Conservation (phyloP, 2,888 invertebrate genomes). For the Acrobasis suavella region DNA sequence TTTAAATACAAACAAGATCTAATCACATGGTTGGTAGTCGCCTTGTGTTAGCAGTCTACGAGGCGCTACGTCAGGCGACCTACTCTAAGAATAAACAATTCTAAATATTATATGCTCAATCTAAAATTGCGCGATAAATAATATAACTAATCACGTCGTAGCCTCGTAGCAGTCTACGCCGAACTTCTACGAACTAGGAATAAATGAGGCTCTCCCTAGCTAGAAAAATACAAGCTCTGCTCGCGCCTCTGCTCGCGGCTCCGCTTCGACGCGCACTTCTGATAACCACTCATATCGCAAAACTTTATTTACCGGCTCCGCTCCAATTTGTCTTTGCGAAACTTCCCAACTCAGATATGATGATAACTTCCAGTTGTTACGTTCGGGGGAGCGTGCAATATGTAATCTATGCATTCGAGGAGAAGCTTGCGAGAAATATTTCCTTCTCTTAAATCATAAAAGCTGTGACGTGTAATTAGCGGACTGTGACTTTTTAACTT, state of each 20-base stretch:
- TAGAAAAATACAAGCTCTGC: conserved; percentile 57
- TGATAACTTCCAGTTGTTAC: conserved; percentile 59
- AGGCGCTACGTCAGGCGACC: background rate
- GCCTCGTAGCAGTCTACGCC: background rate
- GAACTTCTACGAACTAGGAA: background rate
- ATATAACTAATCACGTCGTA: background rate
- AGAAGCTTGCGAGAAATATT: conserved; percentile 35
- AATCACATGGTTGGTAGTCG: too few relatives aligned
- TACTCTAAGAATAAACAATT: background rate
- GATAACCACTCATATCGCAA: conserved; percentile 75
- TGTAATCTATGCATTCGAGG: conserved; percentile 43
- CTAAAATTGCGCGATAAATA: too few relatives aligned
- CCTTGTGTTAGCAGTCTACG: background rate
- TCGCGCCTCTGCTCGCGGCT: conserved; percentile 44
- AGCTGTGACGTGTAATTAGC: background rate
- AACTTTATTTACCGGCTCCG: conserved; percentile 73
- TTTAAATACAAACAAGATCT: too few relatives aligned
- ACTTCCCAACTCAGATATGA: conserved; percentile 66
- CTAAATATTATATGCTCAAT: too few relatives aligned
- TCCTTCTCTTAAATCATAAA: conserved; percentile 12
- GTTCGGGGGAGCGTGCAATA: conserved; percentile 48
- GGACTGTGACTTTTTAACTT: background rate
- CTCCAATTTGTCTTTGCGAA: conserved; percentile 71
- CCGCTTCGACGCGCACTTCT: conserved; percentile 58
- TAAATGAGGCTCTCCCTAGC: conserved; percentile 27